Percentiles rank a stretch among this genome's conserved stretches.
Evolutionary conservation across 2,113 vertebrate genomes (phyloP).

Genomic region (Fregetta grallaria): DNA sequence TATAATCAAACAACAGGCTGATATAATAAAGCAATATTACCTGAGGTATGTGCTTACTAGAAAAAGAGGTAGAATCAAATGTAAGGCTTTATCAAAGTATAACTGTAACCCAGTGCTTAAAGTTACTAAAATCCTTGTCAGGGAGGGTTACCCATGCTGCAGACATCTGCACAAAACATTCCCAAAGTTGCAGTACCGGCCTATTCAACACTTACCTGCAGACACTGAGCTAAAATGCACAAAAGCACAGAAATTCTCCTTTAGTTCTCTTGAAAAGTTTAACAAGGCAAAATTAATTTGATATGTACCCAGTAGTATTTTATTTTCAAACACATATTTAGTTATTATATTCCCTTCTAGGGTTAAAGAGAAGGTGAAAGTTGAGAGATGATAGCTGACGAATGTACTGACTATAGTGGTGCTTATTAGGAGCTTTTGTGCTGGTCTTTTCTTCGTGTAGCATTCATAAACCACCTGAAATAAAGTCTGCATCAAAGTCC

Average conservation of each 20-base stretch:
- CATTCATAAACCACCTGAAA: background rate
- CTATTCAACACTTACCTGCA: background rate
- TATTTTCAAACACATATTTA: background rate
- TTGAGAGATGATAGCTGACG: background rate
- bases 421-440: background rate
- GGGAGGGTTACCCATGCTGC: background rate
- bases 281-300: background rate
- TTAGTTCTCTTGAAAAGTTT: background rate
- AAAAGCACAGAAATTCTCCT: background rate
- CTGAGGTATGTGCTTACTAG: background rate
- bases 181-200: background rate
- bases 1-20: background rate
- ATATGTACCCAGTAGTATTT: background rate
- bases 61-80: background rate
- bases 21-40: background rate
- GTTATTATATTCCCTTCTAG: background rate
- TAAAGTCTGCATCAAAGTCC: background rate
- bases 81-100: background rate
- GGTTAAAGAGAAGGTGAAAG: background rate
- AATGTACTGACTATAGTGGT: background rate
- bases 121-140: background rate
- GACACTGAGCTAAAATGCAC: background rate
- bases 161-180: background rate
- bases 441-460: background rate
- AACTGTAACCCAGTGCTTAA: background rate